Evolutionary conservation across 1,140 invertebrate species (phyloP).

Genomic region (Drosophila biarmipes): DNA sequence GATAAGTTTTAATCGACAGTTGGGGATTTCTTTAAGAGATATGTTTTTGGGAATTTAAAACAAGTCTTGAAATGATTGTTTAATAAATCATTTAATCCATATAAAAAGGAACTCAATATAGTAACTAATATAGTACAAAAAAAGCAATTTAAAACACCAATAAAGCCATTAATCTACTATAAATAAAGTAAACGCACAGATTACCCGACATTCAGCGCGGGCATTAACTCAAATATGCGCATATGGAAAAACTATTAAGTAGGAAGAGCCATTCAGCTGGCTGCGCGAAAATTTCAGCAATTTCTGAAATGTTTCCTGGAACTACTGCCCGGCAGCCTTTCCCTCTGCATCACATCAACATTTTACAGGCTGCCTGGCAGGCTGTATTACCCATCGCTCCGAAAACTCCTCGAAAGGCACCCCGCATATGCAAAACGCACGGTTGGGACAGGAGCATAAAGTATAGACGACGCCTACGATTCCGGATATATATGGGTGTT

Average conservation of each 20-base stretch:
- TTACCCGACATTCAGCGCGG: neutral
- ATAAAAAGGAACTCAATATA: no score
- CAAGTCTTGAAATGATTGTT: no score
- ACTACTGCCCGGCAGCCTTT: conserved; percentile 20
- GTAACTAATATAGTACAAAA: no score
- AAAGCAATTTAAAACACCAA: neutral
- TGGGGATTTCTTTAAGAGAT: neutral
- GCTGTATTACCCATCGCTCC: conserved; percentile 16
- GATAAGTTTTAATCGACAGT: neutral
- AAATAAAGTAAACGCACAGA: neutral
- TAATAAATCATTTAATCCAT: no score
- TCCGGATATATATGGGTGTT: conserved; percentile 1
- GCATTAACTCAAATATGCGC: conserved; percentile 12
- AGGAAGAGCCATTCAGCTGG: conserved; percentile 15
- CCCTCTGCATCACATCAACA: conserved; percentile 23
- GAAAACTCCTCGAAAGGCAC: neutral
- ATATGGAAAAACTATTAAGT: conserved; percentile 26
- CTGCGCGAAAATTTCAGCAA: neutral
- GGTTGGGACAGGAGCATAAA: conserved; percentile 23
- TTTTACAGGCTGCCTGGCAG: conserved; percentile 31
- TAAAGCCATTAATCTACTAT: neutral
- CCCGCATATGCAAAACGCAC: conserved; percentile 34
- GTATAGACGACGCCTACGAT: conserved; percentile 34
- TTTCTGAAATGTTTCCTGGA: conserved; percentile 7
- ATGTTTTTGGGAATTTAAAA: neutral